Base-by-base conservation (phyloP, 2,797 vertebrate genomes). In the Aeoliscus strigatus region DNA sequence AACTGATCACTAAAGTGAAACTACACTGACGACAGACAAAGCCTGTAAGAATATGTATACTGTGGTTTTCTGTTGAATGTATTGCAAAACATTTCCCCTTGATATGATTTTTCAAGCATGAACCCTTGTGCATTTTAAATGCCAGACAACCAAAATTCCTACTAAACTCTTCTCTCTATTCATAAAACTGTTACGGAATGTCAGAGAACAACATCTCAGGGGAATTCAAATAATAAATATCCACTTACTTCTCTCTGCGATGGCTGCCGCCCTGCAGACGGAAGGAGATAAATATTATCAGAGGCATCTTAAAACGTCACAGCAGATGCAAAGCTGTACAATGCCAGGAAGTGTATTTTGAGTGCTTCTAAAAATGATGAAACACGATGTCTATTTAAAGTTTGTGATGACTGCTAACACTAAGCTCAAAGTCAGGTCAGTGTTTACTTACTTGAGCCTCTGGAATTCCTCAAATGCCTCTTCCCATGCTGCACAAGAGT, bases 201-300 rank as follows among this genome's bases (percentile, higher is more conserved):
- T 64, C 18, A 39, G 6, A 44, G 9, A 30, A 27, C 4, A 8
- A 17, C 9, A 33, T 64, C 42, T 56, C 46, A 35, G 6, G 18
- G 56, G 47, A 71, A 47, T 46, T 28, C 21, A 43, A 40, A 48
- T 30, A 61, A 65, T 38, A 72, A 70, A 79, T 48, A 64, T 48
- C 39, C 60, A 92, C 96, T 97, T 85, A 99, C 96, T 98, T 92
- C 91, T 96, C 74, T 98, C 96, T 11, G 94, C 96, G 47, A 97
- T 91, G 0, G 96, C 96, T 60, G 94, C 94, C 73, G 93, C 92
- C 81, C 96, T 99, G 57, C 51, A 72, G 64, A 85, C 77, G 79
- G 80, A 81, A 86, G 36, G 49, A 66, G 18, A 75, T 18, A 64
- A 33, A 84, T 30, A 65, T 41, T 27, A 72, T 86, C 70, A 85